phyloP scores from a whole-genome alignment of 2,888 invertebrate species.

The Deilephila elpenor region DNA sequence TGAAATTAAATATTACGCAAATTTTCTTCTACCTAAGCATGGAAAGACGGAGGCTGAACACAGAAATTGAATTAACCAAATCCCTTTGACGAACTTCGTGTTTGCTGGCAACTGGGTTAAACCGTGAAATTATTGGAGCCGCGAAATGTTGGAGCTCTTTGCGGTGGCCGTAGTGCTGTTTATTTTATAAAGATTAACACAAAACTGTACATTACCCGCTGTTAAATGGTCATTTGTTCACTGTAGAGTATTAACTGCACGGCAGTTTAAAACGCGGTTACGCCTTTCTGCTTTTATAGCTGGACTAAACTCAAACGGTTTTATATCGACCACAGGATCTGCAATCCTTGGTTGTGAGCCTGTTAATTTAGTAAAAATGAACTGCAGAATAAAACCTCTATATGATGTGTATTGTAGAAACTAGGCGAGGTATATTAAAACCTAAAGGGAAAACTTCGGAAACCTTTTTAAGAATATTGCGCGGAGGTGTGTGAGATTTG shows the following conservation, averaged over 20 bases:
- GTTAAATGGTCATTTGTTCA: conserved; percentile 32
- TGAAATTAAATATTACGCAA: conserved; percentile 72
- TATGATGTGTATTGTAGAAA: background rate
- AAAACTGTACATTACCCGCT: conserved; percentile 33
- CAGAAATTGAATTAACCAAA: conserved; percentile 73
- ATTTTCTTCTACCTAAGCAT: conserved; percentile 66
- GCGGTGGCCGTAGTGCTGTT: conserved; percentile 47
- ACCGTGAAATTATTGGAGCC: conserved; percentile 67
- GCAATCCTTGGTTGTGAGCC: too few species aligned
- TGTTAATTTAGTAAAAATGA: background rate
- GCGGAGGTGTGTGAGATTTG: too few species aligned
- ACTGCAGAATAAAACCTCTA: background rate
- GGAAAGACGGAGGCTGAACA: conserved; percentile 67
- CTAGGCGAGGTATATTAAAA: background rate
- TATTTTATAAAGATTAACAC: conserved; percentile 48
- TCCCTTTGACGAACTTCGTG: conserved; percentile 73
- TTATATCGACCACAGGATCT: too few species aligned
- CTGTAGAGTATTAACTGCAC: background rate
- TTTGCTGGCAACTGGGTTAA: conserved; percentile 65
- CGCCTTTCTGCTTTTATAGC: too few species aligned
- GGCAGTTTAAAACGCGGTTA: too few species aligned
- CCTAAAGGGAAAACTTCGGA: background rate
- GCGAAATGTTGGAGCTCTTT: conserved; percentile 53
- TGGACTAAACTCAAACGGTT: too few species aligned
- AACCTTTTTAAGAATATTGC: too few species aligned